phyloP scores from a whole-genome alignment of 2,888 invertebrate species.

The Ctena decussata region DNA sequence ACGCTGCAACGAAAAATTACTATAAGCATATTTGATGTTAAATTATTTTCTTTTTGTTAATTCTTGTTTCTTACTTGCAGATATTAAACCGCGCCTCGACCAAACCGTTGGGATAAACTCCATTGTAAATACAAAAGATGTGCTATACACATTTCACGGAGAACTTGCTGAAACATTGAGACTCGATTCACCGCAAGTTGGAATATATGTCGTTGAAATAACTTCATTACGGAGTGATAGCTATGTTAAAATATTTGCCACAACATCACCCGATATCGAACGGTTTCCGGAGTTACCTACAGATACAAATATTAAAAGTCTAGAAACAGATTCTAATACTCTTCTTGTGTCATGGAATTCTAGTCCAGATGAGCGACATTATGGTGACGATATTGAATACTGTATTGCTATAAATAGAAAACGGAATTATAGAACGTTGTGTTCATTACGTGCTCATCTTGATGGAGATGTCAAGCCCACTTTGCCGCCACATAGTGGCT shows the following conservation, averaged over 20 bases:
- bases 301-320: slow-evolving; percentile 49
- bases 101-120: slow-evolving; percentile 35
- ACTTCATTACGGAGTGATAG: slow-evolving; percentile 77
- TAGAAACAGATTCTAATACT: slow-evolving; percentile 51
- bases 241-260: slow-evolving; percentile 78
- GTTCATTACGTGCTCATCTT: slow-evolving; percentile 87
- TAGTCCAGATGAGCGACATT: slow-evolving; percentile 70
- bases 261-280: slow-evolving; percentile 72
- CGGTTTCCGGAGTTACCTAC: slow-evolving; percentile 65
- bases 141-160: slow-evolving; percentile 76
- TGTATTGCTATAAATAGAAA: slow-evolving; percentile 88
- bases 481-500: slow-evolving; percentile 78
- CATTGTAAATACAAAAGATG: slow-evolving; percentile 44
- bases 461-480: slow-evolving; percentile 84
- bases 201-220: slow-evolving; percentile 79
- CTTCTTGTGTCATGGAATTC: slow-evolving; percentile 67
- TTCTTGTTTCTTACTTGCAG: not conserved
- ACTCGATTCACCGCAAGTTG: slow-evolving; percentile 64
- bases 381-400: slow-evolving; percentile 85
- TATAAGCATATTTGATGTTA: too few species aligned
- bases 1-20: too few species aligned
- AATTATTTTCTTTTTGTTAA: too few species aligned
- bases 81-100: not conserved
- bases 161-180: slow-evolving; percentile 65
- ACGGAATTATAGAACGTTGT: slow-evolving; percentile 86